Conservation (phyloP, 2,888 invertebrate species). For the Drosophila kambysellisi region DNA sequence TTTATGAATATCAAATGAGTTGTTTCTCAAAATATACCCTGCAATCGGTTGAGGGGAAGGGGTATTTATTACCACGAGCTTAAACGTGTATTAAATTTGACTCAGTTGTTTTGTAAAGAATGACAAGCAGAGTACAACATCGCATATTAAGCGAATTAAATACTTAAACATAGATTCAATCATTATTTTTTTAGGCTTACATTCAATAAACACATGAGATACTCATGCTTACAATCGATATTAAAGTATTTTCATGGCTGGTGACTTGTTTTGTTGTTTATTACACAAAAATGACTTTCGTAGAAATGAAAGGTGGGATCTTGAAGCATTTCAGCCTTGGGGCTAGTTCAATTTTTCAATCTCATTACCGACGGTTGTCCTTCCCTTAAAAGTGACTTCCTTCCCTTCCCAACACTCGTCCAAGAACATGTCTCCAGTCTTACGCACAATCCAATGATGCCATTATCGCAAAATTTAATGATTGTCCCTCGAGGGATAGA, state of each 20-base stretch:
- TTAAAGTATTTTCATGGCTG: neutral
- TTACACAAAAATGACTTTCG: neutral
- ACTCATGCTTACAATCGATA: neutral
- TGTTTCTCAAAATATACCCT: constrained; percentile 40
- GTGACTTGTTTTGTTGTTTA: neutral
- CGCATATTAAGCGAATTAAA: neutral
- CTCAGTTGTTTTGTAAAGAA: neutral
- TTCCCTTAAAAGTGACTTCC: neutral
- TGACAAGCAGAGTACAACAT: neutral
- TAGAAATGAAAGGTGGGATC: neutral
- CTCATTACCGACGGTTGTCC: neutral
- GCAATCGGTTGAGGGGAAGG: neutral
- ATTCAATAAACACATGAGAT: neutral
- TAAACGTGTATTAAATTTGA: neutral
- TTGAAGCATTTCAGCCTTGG: neutral
- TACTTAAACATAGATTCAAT: neutral
- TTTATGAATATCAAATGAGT: constrained; percentile 80
- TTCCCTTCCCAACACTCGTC: neutral
- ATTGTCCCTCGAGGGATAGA: constrained; percentile 31
- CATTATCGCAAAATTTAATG: constrained; percentile 43
- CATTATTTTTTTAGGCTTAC: neutral
- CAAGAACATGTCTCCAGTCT: neutral
- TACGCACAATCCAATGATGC: constrained; percentile 21
- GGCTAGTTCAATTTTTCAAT: constrained; percentile 9
- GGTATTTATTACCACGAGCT: neutral